Evolutionary conservation across 2,113 vertebrate species (phyloP).

Genomic region (Muntiacus reevesi): DNA sequence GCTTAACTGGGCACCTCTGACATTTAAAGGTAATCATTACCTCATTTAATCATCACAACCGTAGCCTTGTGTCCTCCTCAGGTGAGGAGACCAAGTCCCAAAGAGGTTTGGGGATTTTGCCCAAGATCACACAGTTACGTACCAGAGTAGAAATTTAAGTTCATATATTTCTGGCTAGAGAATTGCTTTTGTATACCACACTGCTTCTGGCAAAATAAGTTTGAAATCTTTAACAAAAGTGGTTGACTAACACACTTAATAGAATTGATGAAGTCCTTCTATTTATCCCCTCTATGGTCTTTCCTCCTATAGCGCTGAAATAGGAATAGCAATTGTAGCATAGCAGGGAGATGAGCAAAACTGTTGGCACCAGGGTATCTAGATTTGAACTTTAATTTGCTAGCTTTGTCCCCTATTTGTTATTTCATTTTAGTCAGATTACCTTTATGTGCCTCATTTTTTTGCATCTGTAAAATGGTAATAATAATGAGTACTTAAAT

Average conservation of each 20-base stretch:
- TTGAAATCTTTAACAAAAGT: slow-evolving; percentile 3
- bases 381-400: background rate
- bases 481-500: background rate
- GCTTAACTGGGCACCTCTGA: background rate
- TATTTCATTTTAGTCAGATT: background rate
- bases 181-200: background rate
- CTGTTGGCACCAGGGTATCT: background rate
- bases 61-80: background rate
- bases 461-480: background rate
- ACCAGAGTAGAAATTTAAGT: background rate
- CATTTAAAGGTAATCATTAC: background rate
- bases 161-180: background rate
- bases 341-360: background rate
- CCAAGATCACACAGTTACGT: background rate
- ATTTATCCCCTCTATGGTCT: background rate
- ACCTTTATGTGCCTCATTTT: background rate
- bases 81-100: background rate
- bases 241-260: background rate
- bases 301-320: background rate
- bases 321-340: background rate
- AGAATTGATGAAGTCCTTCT: background rate
- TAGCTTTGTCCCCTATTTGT: background rate
- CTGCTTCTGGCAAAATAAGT: background rate
- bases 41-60: background rate
- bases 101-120: background rate